Evolutionary conservation across 1,140 invertebrate genomes (phyloP), one percentile per base, ranked within the genome.

Genomic region (Nephila pilipes): DNA sequence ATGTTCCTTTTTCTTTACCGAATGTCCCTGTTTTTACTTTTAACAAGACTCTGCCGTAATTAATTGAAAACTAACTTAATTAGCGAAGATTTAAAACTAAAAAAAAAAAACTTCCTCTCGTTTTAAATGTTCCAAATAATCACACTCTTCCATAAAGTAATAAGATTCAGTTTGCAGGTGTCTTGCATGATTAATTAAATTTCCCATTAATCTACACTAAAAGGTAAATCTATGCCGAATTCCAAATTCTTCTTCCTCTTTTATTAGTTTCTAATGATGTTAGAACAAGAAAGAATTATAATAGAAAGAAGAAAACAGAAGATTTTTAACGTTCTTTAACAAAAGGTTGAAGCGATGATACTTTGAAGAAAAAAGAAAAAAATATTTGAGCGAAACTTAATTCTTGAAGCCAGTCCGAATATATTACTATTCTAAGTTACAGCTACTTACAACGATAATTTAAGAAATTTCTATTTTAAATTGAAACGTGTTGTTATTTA

Each of bases 61-160:
- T 83, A 83, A 83, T 83, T 83, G 81, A 25, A 83, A 83, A 83
- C 81, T 57, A 83, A 55, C 81, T 83, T 83, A 57, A 57, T 83
- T 83, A 83, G 38, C 22, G 32, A 55, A 16, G 81, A 55, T 29
- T 32, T 54, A 57, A 16, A 2, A 25, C 12, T 1, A 46, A 83
- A 25, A 81, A 81, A 81, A 81, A 1, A 25, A 4, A 75, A 22
- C n/a, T 22, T 29, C 1, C 16, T 60, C 16, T 36, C 29, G 3
- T 75, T 18, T 75, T 75, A 75, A 75, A 83, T 29, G 46, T 10
- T 18, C 25, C 22, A 29, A 75, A 18, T 75, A 83, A 83, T 54
- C 22, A 22, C n/a, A 4, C 32, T 2, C 69, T 46, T 83, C 54
- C 6, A 1, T 18, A 54, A 29, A 18, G 29, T 79, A 32, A 79